Evolutionary conservation across 2,113 vertebrate species (phyloP).

Genomic region (Ariopsis seemanni): DNA sequence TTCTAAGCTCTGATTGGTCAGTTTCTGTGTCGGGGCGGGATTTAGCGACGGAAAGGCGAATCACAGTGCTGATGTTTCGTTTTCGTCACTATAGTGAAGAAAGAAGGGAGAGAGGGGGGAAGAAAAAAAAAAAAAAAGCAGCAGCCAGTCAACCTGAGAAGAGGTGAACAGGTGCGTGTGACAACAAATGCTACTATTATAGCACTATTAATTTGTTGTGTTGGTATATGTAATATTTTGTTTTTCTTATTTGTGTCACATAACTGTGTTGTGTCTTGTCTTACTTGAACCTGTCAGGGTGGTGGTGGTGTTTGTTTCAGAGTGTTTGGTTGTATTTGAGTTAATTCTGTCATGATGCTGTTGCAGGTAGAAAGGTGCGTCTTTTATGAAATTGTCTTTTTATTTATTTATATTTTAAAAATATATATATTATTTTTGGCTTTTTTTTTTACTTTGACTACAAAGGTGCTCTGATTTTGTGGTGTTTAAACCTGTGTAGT

Average conservation of each 20-base stretch:
- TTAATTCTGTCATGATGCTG: neutral
- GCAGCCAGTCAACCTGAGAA: neutral
- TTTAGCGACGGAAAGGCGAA: neutral
- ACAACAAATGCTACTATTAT: neutral
- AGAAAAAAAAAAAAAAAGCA: too few species aligned
- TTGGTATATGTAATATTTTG: neutral
- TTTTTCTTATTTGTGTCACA: neutral
- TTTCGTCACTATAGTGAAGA: neutral
- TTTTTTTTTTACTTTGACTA: too few species aligned
- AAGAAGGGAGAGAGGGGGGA: neutral
- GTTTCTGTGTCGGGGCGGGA: neutral
- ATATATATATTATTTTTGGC: too few species aligned
- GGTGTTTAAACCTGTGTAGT: neutral
- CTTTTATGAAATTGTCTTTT: neutral
- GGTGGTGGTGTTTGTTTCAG: neutral
- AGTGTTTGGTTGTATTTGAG: neutral
- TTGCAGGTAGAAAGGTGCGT: neutral
- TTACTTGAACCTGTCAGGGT: neutral
- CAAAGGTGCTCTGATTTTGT: neutral
- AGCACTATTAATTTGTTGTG: neutral
- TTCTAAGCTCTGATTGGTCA: neutral
- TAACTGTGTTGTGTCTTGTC: neutral
- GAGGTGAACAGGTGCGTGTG: slow-evolving; percentile 5
- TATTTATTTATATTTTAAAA: neutral
- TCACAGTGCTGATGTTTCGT: neutral